Evolutionary conservation across 1,140 invertebrate genomes (phyloP), one percentile per base, ranked within the genome.

Genomic region (Microplitis demolitor): DNA sequence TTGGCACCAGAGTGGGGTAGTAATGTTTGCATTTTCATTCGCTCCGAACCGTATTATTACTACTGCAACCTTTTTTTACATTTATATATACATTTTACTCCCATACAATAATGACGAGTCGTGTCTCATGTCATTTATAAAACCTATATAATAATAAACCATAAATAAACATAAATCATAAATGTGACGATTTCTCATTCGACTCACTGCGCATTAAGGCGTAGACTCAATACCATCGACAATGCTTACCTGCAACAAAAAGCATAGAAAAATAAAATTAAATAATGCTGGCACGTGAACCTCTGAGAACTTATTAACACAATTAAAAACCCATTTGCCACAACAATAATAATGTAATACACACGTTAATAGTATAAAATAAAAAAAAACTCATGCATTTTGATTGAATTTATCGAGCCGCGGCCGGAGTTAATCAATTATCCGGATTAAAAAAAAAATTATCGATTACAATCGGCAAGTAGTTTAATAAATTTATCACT

Each of bases 11-110:
- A 56, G 14, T n/a, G 58, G 31, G 31, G 45, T 39, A 63, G 58
- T 72, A 71, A 73, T 78, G 76, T 76, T 78, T 76, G 82, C 79
- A 82, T 81, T 83, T 83, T 82, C 81, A 82, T 82, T 24, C 24
- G 24, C 24, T 24, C 24, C 24, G 24, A 1, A 74, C 75, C 50
- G 66, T 45, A 33, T 58, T 54, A 67, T 54, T 58, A 16, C 62
- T 62, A 68, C 68, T 74, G 68, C 61, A 62, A 76, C n/a, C 39
- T 11, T 39, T 39, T 39, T 39, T 39, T 39, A 11, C 4, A 39
- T 39, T 39, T 39, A 39, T 39, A 58, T 37, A 51, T 16, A 62
- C 16, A 45, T 14, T 37, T 64, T 64, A 13, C 62, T 24, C 31
- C 3, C 56, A 56, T 34, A 71, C 75, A 73, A 77, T 82, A 83